Conservation (phyloP, 2,113 vertebrate species). For the Hemibagrus wyckioides region DNA sequence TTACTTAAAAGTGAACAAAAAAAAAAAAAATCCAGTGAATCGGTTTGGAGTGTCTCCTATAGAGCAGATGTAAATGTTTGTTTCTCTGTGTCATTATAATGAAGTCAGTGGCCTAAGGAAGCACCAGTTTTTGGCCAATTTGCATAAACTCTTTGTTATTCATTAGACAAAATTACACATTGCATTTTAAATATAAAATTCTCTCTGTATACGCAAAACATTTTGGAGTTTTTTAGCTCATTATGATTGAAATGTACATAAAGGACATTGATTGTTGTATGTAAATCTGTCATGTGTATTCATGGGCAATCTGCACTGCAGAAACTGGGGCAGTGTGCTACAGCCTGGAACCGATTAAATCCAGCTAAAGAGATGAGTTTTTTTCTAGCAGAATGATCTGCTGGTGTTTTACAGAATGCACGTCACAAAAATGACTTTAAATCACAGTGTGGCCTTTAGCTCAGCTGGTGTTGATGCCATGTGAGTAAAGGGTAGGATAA, state of each 20-base stretch:
- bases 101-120: background rate
- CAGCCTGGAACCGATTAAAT: background rate
- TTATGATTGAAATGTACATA: background rate
- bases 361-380: background rate
- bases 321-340: conserved; percentile 35
- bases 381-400: background rate
- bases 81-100: background rate
- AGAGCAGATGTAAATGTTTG: background rate
- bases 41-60: background rate
- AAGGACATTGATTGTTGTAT: background rate
- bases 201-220: background rate
- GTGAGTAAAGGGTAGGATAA: conserved; percentile 43
- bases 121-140: background rate
- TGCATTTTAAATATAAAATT: background rate
- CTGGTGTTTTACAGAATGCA: background rate
- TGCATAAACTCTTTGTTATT: background rate
- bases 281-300: conserved; percentile 7
- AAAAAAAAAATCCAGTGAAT: background rate
- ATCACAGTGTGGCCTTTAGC: background rate
- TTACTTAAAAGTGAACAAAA: too few relatives aligned
- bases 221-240: background rate
- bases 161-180: background rate
- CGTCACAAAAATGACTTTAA: background rate
- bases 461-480: conserved; percentile 11
- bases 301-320: background rate